Evolutionary conservation across 2,888 invertebrate genomes (phyloP).

Genomic region (Trilocha varians): DNA sequence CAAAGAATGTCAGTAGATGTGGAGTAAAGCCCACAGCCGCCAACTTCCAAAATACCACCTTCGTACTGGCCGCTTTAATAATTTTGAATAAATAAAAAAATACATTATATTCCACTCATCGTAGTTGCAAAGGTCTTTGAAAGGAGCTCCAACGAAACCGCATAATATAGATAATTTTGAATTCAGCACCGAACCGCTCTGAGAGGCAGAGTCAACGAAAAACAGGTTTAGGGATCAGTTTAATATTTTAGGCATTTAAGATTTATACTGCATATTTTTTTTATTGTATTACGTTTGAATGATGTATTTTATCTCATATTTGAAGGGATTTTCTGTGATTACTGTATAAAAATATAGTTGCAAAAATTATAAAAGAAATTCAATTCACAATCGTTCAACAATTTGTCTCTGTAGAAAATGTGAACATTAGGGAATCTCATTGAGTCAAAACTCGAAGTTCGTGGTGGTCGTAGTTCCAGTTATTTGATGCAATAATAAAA

Average conservation of each 20-base stretch:
- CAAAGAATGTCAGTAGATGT: background rate
- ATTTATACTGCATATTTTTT: background rate
- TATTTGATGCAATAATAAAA: too few species aligned
- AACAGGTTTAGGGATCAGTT: background rate
- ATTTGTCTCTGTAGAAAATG: too few species aligned
- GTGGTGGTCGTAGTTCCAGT: too few species aligned
- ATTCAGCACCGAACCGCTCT: slow-evolving; percentile 30
- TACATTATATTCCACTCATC: slow-evolving; percentile 11
- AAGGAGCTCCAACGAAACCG: slow-evolving; percentile 28
- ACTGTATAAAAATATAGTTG: too few species aligned
- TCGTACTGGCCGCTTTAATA: background rate
- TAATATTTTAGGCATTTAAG: background rate
- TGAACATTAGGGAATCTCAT: too few species aligned
- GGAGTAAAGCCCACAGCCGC: background rate
- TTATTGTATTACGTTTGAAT: background rate
- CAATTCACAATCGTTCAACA: too few species aligned
- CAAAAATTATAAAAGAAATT: too few species aligned
- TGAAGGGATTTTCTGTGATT: too few species aligned
- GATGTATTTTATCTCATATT: too few species aligned
- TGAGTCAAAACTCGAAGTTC: too few species aligned
- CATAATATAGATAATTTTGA: slow-evolving; percentile 37
- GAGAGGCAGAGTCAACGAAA: slow-evolving; percentile 12
- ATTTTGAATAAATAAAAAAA: background rate
- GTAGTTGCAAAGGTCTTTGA: slow-evolving; percentile 28
- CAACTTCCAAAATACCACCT: background rate